phyloP scores from a whole-genome alignment of 2,888 invertebrate genomes.

The Oscheius sp. region DNA sequence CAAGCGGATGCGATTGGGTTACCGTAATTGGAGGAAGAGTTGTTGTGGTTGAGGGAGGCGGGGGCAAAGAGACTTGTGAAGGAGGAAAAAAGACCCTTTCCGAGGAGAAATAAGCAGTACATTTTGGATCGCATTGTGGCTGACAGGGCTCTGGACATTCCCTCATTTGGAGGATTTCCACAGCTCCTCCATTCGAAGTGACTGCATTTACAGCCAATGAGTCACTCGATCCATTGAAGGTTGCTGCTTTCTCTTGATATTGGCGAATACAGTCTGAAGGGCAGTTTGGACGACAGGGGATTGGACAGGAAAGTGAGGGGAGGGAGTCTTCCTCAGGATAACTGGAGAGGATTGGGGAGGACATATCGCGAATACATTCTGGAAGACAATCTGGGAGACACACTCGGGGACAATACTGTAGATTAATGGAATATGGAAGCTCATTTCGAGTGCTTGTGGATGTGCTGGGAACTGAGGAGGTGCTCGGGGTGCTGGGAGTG shows the following conservation, averaged over 20 bases:
- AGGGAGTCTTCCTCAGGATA: neutral
- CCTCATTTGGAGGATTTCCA: neutral
- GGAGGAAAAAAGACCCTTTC: neutral
- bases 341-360: neutral
- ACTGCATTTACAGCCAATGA: neutral
- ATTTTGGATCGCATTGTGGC: constrained; percentile 7
- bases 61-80: too few relatives aligned
- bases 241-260: neutral
- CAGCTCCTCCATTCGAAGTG: neutral
- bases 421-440: neutral
- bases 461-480: neutral
- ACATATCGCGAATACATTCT: constrained; percentile 23
- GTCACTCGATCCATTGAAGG: neutral
- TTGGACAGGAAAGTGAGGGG: neutral
- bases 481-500: too few relatives aligned
- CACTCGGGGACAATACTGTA: neutral
- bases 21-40: too few relatives aligned
- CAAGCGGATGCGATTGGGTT: neutral
- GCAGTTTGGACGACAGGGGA: constrained; percentile 26
- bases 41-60: neutral
- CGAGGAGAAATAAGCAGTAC: neutral
- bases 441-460: neutral
- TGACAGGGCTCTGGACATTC: constrained; percentile 6
- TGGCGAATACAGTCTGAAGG: neutral
- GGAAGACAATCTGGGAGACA: constrained; percentile 20